phyloP scores from a whole-genome alignment of 1,140 invertebrate genomes.

The Dreissena polymorpha region DNA sequence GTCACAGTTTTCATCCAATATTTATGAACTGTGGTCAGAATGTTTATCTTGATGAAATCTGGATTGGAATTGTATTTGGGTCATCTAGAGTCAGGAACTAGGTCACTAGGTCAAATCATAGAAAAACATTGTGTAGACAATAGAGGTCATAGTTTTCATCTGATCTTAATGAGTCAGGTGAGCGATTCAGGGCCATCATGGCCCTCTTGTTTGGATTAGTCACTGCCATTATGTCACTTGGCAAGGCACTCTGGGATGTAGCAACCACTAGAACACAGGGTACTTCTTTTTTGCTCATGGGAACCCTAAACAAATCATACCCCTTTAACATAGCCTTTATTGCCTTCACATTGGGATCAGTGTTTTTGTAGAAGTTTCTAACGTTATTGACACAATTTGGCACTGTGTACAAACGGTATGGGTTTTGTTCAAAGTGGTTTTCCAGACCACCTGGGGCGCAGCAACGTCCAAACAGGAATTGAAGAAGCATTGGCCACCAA shows the following conservation, averaged over 20 bases:
- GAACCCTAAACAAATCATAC: neutral
- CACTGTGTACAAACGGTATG: neutral
- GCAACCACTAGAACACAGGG: neutral
- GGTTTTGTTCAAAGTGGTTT: neutral
- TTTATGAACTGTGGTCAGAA: no score
- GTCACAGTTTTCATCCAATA: no score
- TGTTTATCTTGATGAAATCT: no score
- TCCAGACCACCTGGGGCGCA: neutral
- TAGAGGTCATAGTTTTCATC: no score
- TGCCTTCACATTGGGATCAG: neutral
- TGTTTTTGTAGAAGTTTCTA: neutral
- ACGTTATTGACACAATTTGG: neutral
- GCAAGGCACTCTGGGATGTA: neutral
- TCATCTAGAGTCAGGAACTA: no score
- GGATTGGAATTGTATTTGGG: no score
- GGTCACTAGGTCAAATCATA: no score
- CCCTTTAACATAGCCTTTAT: neutral
- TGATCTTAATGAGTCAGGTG: no score
- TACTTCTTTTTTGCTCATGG: neutral
- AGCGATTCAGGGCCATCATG: no score
- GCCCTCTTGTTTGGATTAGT: neutral
- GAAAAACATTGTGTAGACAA: no score
- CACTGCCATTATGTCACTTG: neutral
- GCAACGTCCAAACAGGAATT: neutral
- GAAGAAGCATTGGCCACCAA: neutral